Evolutionary conservation across 2,113 vertebrate species (phyloP).

Genomic region (Antennarius striatus): DNA sequence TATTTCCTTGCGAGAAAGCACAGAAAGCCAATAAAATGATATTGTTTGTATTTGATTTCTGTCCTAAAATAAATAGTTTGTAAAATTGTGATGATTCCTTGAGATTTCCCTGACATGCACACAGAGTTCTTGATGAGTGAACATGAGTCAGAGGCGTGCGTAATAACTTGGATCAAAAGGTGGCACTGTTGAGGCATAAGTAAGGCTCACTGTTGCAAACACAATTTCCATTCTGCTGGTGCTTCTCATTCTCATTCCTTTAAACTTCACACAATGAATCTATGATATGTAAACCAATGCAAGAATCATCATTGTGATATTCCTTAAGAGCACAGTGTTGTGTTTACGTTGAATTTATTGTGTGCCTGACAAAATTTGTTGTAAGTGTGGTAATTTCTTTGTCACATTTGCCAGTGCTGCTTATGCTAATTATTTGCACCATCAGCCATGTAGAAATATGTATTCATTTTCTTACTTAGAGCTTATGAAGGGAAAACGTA

Average conservation of each 20-base stretch:
- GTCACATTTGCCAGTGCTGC: conserved; percentile 53
- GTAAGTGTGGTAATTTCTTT: conserved; percentile 55
- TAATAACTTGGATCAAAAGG: conserved; percentile 58
- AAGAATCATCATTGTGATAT: conserved; percentile 40
- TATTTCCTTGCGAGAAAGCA: conserved; percentile 86
- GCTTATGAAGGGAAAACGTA: conserved; percentile 51
- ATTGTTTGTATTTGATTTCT: background rate
- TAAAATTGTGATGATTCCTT: background rate
- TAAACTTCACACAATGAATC: conserved; percentile 47
- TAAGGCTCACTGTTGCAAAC: conserved; percentile 28
- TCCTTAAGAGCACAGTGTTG: conserved; percentile 49
- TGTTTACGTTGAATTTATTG: conserved; percentile 37
- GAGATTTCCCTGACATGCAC: background rate
- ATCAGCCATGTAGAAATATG: conserved; percentile 70
- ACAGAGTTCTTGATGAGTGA: background rate
- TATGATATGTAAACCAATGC: conserved; percentile 51
- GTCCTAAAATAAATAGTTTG: background rate
- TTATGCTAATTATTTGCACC: conserved; percentile 65
- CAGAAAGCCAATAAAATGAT: conserved; percentile 48
- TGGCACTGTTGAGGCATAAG: conserved; percentile 77
- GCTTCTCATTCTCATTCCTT: conserved; percentile 15
- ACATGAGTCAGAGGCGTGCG: background rate
- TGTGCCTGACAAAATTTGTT: conserved; percentile 62
- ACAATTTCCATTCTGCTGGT: conserved; percentile 15
- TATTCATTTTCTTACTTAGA: conserved; percentile 72